Percentiles rank a stretch among this genome's conserved stretches.
Evolutionary conservation across 1,140 invertebrate genomes (phyloP).

Genomic region (Drusus annulatus): DNA sequence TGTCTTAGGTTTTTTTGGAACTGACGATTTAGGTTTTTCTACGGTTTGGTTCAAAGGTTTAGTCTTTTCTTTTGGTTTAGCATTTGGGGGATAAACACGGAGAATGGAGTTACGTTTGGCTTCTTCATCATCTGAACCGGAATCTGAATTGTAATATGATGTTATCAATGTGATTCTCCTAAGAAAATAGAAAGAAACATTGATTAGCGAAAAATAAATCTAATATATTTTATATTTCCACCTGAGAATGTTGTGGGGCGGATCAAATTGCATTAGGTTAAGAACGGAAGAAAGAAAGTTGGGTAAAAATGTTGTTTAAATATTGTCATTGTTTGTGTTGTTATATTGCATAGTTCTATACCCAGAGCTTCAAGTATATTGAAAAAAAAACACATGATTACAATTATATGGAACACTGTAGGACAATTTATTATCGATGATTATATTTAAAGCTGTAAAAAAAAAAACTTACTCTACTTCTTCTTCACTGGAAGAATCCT

Average conservation of each 20-base stretch:
- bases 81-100: conserved; percentile 33
- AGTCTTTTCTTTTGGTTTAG: conserved; percentile 25
- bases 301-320: neutral
- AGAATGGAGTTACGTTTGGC: conserved; percentile 34
- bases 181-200: conserved; percentile 31
- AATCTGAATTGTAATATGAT: conserved; percentile 57
- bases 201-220: neutral
- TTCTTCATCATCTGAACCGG: conserved; percentile 53
- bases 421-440: neutral
- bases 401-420: neutral
- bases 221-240: no score
- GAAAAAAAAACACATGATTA: neutral
- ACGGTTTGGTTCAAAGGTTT: neutral
- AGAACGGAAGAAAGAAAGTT: neutral
- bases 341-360: no score
- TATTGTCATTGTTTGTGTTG: no score
- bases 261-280: neutral
- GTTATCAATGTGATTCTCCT: conserved; percentile 57
- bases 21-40: conserved; percentile 12
- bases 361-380: neutral
- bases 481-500: conserved; percentile 53
- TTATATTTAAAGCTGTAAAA: neutral
- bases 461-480: conserved; percentile 47
- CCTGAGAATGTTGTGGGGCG: neutral
- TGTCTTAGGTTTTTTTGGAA: conserved; percentile 1